phyloP scores from a whole-genome alignment of 2,113 vertebrate genomes.

The Aldabrachelys gigantea region DNA sequence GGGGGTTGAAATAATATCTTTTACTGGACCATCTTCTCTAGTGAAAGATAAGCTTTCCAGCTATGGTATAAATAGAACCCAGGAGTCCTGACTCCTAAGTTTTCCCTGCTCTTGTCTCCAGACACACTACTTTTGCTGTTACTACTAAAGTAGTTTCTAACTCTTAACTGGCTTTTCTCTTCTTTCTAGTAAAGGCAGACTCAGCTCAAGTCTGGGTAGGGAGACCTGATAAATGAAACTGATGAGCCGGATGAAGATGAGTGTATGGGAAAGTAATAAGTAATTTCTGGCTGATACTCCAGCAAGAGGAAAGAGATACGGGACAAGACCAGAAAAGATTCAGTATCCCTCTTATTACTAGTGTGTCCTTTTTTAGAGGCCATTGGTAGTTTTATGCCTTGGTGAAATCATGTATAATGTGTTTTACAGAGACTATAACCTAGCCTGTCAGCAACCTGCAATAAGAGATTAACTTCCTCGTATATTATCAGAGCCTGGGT shows the following conservation, averaged over 20 bases:
- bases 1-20: no score
- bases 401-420: background rate
- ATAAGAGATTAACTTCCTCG: background rate
- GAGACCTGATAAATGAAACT: background rate
- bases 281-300: background rate
- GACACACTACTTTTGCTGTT: background rate
- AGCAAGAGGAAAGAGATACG: no score
- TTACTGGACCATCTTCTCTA: no score
- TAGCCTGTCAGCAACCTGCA: background rate
- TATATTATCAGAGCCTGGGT: background rate
- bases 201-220: background rate
- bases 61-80: background rate
- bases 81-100: background rate
- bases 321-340: background rate
- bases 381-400: background rate
- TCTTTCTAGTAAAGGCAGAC: background rate
- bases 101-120: background rate
- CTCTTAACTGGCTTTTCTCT: background rate
- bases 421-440: background rate
- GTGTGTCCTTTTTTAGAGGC: background rate
- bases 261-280: background rate
- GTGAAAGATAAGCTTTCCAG: background rate
- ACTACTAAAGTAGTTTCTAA: background rate
- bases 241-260: background rate
- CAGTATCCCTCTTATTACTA: background rate